These are phyloP conservation scores for Heteronetta atricapilla DNA, from an alignment of 2,113 vertebrate species.

Conservation along the genomic window DNA sequence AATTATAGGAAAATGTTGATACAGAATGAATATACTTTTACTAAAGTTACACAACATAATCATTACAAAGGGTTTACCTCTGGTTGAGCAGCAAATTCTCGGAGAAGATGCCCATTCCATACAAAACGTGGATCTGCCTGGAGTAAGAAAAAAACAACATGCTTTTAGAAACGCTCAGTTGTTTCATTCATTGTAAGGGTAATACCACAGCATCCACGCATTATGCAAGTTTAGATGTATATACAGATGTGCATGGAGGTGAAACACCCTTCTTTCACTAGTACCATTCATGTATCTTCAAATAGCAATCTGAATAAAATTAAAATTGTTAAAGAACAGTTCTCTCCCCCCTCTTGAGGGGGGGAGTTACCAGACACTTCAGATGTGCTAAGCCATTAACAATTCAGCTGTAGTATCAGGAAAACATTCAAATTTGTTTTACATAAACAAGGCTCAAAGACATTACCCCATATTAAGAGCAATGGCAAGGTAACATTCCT, in stretches of 20 bases:
- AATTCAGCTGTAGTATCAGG: background rate
- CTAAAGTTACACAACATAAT: background rate
- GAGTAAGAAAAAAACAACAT: background rate
- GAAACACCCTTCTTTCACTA: background rate
- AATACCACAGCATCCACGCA: background rate
- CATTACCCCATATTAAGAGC: background rate
- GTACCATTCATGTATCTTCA: background rate
- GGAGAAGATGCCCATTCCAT: conserved; percentile 92
- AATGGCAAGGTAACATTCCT: background rate
- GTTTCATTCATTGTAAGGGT: background rate
- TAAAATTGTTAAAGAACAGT: background rate
- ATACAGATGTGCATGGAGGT: background rate
- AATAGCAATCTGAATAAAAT: background rate
- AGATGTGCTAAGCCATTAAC: background rate
- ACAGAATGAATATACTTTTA: background rate
- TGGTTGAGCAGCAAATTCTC: conserved; percentile 91
- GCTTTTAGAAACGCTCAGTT: background rate
- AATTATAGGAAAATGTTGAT: background rate
- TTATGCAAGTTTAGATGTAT: background rate
- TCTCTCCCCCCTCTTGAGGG: background rate
- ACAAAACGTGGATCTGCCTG: conserved; percentile 97
- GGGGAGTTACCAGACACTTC: background rate
- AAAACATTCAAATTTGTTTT: background rate
- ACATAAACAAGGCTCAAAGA: background rate
- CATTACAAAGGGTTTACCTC: conserved; percentile 79